These are phyloP conservation scores for Rhynchophorus ferrugineus DNA, from an alignment of 1,140 invertebrate genomes.

Conservation along the genomic window DNA sequence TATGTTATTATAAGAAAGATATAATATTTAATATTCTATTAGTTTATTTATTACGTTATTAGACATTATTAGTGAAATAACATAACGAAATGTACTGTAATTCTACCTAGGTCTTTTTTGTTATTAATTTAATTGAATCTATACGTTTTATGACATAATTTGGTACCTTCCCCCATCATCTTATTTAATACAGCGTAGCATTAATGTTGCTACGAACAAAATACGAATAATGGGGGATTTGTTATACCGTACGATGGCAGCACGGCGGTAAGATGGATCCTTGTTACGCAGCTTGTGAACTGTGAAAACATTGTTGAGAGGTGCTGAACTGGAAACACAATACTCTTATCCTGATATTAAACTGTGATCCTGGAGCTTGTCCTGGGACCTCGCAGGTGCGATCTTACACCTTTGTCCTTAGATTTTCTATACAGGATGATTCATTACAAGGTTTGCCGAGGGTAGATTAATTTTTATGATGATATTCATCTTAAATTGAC, in stretches of 20 bases:
- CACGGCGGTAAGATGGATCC: conserved; percentile 8
- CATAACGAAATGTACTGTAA: too few relatives aligned
- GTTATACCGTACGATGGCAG: not conserved
- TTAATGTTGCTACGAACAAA: conserved; percentile 20
- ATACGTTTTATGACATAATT: too few relatives aligned
- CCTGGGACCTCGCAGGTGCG: conserved; percentile 17
- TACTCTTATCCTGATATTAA: conserved; percentile 17
- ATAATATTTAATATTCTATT: too few relatives aligned
- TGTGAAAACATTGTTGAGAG: conserved; percentile 21
- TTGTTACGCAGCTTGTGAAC: conserved; percentile 19
- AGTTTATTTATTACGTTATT: too few relatives aligned
- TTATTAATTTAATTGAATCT: too few relatives aligned
- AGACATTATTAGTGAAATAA: too few relatives aligned
- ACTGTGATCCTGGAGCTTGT: conserved; percentile 10
- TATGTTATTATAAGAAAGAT: too few relatives aligned
- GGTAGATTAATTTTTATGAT: too few relatives aligned
- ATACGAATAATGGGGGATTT: conserved; percentile 20
- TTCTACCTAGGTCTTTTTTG: too few relatives aligned
- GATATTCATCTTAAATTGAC: too few relatives aligned
- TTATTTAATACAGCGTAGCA: too few relatives aligned
- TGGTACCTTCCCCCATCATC: too few relatives aligned
- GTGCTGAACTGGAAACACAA: conserved; percentile 16
- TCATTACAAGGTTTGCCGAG: not conserved
- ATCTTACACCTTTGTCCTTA: conserved; percentile 8
- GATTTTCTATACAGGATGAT: conserved; percentile 4